Percentiles rank a stretch among this genome's conserved stretches.
Evolutionary conservation across 2,113 vertebrate genomes (phyloP).

Genomic region (Jacana jacana): DNA sequence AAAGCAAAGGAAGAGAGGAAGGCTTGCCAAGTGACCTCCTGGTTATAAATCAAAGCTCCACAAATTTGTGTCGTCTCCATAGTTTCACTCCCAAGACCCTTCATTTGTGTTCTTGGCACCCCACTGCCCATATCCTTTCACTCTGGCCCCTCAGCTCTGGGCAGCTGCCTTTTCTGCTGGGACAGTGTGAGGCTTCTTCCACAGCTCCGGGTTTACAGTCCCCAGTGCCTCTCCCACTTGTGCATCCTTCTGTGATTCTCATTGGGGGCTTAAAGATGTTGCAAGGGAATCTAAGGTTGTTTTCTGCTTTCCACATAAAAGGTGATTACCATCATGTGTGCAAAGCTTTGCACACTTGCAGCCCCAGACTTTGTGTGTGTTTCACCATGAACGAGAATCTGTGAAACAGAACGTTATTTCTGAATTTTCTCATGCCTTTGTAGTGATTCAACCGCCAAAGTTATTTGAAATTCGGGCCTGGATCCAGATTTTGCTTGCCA

Average conservation of each 20-base stretch:
- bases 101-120: neutral
- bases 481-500: neutral
- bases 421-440: neutral
- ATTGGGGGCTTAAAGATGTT: neutral
- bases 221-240: neutral
- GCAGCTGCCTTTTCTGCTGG: neutral
- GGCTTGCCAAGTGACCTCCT: neutral
- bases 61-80: neutral
- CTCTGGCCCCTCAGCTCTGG: neutral
- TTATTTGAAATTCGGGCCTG: neutral
- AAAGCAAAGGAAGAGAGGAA: neutral
- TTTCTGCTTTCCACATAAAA: neutral
- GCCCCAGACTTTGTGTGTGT: neutral
- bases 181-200: accelerated
- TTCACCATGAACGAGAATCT: neutral
- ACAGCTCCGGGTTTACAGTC: neutral
- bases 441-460: neutral
- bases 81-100: neutral
- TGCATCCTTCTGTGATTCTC: neutral
- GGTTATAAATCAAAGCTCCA: neutral
- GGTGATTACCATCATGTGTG: neutral
- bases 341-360: neutral
- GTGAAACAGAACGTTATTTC: neutral
- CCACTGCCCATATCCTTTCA: neutral
- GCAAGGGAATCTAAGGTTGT: neutral